Evolutionary conservation across 2,888 invertebrate species (phyloP).

Genomic region (Lithophane semibrunnea): DNA sequence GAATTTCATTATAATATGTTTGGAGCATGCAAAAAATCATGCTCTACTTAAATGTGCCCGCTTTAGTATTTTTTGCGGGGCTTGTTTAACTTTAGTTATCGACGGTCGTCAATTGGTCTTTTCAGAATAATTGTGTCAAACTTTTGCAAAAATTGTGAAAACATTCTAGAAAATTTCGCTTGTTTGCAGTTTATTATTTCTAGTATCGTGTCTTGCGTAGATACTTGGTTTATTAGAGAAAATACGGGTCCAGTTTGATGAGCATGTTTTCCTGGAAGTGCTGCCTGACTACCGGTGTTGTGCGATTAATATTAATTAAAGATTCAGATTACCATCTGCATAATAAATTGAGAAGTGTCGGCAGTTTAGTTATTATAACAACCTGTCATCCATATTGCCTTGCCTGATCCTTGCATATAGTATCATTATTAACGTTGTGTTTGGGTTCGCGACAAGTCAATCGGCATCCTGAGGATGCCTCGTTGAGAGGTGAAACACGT

Average conservation of each 20-base stretch:
- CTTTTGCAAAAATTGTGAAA: constrained; percentile 47
- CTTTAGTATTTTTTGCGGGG: constrained; percentile 56
- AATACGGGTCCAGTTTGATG: constrained; percentile 29
- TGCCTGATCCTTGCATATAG: too few relatives aligned
- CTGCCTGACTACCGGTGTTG: constrained; percentile 34
- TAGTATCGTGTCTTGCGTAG: neutral
- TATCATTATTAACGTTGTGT: neutral
- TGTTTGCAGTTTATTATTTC: constrained; percentile 30
- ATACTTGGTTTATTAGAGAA: constrained; percentile 30
- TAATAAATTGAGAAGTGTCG: constrained; percentile 34
- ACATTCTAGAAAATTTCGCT: constrained; percentile 10
- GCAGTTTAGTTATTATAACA: constrained; percentile 26
- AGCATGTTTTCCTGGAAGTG: constrained; percentile 44
- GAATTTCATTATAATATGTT: constrained; percentile 57
- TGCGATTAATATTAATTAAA: constrained; percentile 60
- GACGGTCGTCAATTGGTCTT: constrained; percentile 43
- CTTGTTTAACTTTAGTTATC: constrained; percentile 28
- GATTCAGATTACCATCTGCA: constrained; percentile 47
- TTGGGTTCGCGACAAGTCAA: too few relatives aligned
- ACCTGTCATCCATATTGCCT: neutral
- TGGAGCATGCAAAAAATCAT: constrained; percentile 59
- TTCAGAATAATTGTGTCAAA: constrained; percentile 63
- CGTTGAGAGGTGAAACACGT: too few relatives aligned
- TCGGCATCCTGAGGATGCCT: too few relatives aligned
- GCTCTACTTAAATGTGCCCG: constrained; percentile 61